phyloP scores from a whole-genome alignment of 2,888 invertebrate genomes.

The Pterostichus niger region DNA sequence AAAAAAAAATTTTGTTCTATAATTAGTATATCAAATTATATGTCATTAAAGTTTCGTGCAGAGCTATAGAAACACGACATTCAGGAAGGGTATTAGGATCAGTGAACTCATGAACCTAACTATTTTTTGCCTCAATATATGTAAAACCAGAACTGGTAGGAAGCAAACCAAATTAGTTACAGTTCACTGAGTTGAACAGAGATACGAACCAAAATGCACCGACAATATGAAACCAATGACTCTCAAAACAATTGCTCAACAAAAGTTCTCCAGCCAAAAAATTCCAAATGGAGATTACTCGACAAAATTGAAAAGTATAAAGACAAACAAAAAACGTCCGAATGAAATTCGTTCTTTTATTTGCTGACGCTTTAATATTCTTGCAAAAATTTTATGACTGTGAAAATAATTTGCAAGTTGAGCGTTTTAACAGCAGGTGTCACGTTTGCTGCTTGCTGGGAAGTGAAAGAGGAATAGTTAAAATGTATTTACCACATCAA shows the following conservation, averaged over 20 bases:
- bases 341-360: background rate
- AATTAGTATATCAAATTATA: too few species aligned
- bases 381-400: conserved; percentile 14
- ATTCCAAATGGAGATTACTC: conserved; percentile 7
- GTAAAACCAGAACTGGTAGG: background rate
- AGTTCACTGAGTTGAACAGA: conserved; percentile 45
- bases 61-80: too few species aligned
- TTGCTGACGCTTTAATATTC: background rate
- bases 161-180: background rate
- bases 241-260: conserved; percentile 26
- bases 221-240: background rate
- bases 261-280: conserved; percentile 19
- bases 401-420: conserved; percentile 9
- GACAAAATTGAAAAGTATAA: conserved; percentile 16
- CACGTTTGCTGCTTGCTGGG: background rate
- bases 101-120: too few species aligned
- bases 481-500: conserved; percentile 25
- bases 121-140: too few species aligned
- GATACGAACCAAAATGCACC: conserved; percentile 34
- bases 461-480: conserved; percentile 10
- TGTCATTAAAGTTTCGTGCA: too few species aligned
- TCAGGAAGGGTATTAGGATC: too few species aligned
- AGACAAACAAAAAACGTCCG: conserved; percentile 8
- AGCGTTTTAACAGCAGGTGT: conserved; percentile 18
- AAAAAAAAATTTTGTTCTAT: too few species aligned